These are phyloP conservation scores for Stenotaenia linearis DNA, from an alignment of 2,888 invertebrate genomes.

Conservation along the genomic window DNA sequence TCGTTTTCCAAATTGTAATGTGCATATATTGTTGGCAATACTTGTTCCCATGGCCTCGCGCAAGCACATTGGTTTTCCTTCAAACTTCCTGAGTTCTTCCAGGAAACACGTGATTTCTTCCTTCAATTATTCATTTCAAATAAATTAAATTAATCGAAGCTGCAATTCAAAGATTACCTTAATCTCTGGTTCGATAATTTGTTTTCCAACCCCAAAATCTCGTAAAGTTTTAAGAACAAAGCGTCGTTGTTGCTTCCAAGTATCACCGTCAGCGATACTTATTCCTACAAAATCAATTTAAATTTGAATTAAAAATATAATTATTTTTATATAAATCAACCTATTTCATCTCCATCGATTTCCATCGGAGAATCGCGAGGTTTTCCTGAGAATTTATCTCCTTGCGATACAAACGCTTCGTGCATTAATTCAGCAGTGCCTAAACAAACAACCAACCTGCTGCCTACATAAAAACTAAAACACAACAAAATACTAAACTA, in stretches of 20 bases:
- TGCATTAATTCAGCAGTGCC: conserved; percentile 26
- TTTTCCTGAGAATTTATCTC: conserved; percentile 21
- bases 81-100: not conserved
- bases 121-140: not conserved
- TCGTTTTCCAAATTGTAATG: conserved; percentile 2
- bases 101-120: not conserved
- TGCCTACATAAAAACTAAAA: conserved; percentile 5
- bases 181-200: conserved; percentile 58
- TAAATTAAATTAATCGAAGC: not conserved
- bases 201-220: conserved; percentile 74
- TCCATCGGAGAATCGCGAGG: conserved; percentile 14
- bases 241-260: conserved; percentile 69
- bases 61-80: not conserved
- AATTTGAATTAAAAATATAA: not conserved
- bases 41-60: not conserved
- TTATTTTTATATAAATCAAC: not conserved
- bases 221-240: conserved; percentile 70
- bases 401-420: conserved; percentile 1
- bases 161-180: not conserved
- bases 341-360: conserved; percentile 21
- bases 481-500: too few species aligned
- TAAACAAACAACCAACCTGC: not conserved
- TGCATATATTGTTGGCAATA: conserved; percentile 15
- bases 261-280: conserved; percentile 64
- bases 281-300: conserved; percentile 50